These are phyloP conservation scores for Anthophora plumipes DNA, from an alignment of 2,888 invertebrate genomes.

Conservation along the genomic window DNA sequence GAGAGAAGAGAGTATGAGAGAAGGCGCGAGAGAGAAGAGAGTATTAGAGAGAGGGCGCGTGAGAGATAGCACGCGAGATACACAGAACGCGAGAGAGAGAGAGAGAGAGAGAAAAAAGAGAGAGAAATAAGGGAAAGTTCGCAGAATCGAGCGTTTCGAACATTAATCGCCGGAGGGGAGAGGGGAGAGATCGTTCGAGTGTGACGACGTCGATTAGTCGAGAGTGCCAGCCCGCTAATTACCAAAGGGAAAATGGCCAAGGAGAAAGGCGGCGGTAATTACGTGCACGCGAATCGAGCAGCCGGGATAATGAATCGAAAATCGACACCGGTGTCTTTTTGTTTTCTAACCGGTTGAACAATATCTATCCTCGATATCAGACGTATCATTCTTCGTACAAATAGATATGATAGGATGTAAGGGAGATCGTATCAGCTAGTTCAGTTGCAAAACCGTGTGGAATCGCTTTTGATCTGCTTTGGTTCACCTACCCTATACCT, in stretches of 20 bases:
- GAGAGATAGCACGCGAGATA: too few species aligned
- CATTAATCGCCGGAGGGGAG: conserved; percentile 1
- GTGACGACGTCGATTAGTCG: conserved; percentile 27
- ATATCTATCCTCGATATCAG: too few species aligned
- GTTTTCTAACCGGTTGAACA: neutral
- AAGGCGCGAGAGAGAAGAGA: too few species aligned
- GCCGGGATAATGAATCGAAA: neutral
- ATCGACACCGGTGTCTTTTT: neutral
- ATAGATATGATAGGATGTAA: neutral
- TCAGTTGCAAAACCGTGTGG: neutral
- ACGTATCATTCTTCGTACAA: neutral
- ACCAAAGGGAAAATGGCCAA: conserved; percentile 9
- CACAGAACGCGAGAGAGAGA: neutral
- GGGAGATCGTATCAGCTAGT: neutral
- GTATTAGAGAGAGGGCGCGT: too few species aligned
- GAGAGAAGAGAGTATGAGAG: too few species aligned
- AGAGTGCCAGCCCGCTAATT: conserved; percentile 32
- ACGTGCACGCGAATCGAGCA: neutral
- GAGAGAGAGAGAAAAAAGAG: too few species aligned
- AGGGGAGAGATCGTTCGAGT: neutral
- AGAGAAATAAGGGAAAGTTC: neutral
- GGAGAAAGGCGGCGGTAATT: conserved; percentile 31
- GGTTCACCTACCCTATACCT: conserved; percentile 8
- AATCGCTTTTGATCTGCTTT: conserved; percentile 28
- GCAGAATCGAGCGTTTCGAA: conserved; percentile 5